Evolutionary conservation across 1,140 invertebrate genomes (phyloP).

Genomic region (Sitophilus oryzae): DNA sequence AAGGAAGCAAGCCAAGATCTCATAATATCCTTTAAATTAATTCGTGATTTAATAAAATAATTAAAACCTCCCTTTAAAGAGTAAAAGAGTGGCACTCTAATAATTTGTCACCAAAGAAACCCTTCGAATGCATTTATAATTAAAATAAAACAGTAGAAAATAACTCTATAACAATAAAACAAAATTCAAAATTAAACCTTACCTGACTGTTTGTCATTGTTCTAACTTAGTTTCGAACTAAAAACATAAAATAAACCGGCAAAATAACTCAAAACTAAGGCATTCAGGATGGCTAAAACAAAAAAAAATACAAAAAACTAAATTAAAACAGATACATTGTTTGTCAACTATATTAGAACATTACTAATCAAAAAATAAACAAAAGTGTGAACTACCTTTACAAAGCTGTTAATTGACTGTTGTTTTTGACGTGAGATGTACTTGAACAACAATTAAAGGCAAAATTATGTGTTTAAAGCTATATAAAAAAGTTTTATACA

Average conservation of each 20-base stretch:
- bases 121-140: not conserved
- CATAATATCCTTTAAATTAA: too few relatives aligned
- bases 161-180: not conserved
- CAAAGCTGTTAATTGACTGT: too few relatives aligned
- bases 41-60: too few relatives aligned
- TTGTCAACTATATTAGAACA: not conserved
- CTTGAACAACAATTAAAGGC: too few relatives aligned
- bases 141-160: not conserved
- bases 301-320: conserved; percentile 8
- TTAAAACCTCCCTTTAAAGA: too few relatives aligned
- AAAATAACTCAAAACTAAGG: conserved; percentile 12
- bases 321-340: not conserved
- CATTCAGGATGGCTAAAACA: conserved; percentile 13
- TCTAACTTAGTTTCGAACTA: not conserved
- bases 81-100: too few relatives aligned
- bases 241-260: not conserved
- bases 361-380: not conserved
- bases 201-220: conserved; percentile 18
- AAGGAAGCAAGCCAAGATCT: too few relatives aligned
- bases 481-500: too few relatives aligned
- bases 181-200: not conserved
- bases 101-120: too few relatives aligned
- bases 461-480: too few relatives aligned
- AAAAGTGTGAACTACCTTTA: not conserved
- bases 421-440: too few relatives aligned